Base-by-base conservation (phyloP, 2,888 invertebrate genomes). In the Cosmia pyralina region DNA sequence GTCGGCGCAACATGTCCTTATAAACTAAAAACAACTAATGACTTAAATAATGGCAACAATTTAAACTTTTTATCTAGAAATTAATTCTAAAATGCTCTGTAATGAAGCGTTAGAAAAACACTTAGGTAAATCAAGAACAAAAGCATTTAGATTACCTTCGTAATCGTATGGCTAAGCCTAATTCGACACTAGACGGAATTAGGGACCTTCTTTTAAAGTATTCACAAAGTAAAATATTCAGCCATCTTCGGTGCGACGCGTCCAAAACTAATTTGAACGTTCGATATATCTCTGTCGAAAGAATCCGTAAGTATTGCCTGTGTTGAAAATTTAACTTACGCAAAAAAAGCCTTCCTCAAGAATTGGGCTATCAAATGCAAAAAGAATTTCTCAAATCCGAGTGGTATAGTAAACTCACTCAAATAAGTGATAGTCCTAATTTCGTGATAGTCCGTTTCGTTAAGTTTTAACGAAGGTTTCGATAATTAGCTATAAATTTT, bases 181-280 rank as follows among this genome's bases (percentile, higher is more conserved):
- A 80, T 38, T 60, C 13, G 44, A 52, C 75, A 52, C 66, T 19
- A 62, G 65, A 57, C 48, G 48, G 53, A 71, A 69, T 73, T 44
- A 57, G 11, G 50, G 41, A 13, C 53, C 48, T 53, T 0, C 55
- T 60, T 60, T 62, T 58, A 57, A 75, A 77, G 66, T 81, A 77
- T 75, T 77, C 70, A 73, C 58, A 46, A 83, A 72, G 74, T 70
- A 63, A 76, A 60, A 69, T 58, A 59, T 72, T 72, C 64, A 5
- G 62, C 55, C 50, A 59, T 63, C 58, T 64, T 69, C 17, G 46
- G 57, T 70, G 63, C 53, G 72, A 79, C 59, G 22, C 67, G 74
- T 44, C 67, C 66, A 68, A 75, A 82, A 84, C 74, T 82, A 81
- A 84, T 87, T 88, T 82, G 58, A 75, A 74, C 69, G 72, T 62